phyloP scores from a whole-genome alignment of 92 coral and sea anemone species.

The Siderastrea siderea region DNA sequence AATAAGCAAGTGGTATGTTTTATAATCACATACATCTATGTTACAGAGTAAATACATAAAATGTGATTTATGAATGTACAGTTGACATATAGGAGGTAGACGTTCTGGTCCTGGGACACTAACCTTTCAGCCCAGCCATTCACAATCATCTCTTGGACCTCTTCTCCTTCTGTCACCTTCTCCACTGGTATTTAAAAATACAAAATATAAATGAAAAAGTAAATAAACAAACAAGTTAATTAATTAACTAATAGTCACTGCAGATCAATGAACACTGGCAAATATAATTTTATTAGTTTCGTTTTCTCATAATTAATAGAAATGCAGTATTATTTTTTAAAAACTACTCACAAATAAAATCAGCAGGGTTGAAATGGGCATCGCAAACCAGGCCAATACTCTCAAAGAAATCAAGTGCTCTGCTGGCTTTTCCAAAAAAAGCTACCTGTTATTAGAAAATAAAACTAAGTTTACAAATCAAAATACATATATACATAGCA shows the following conservation, averaged over 20 bases:
- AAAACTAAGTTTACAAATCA: background rate
- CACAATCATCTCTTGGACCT: constrained; percentile 77
- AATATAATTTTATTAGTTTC: too few species aligned
- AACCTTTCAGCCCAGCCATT: constrained; percentile 85
- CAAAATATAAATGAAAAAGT: background rate
- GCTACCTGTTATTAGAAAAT: constrained; percentile 73
- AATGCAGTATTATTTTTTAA: background rate
- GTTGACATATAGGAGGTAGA: too few species aligned
- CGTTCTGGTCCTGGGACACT: background rate
- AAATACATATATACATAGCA: background rate
- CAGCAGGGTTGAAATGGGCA: constrained; percentile 94
- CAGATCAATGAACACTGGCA: background rate
- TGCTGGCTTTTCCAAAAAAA: constrained; percentile 82
- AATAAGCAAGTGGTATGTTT: too few species aligned
- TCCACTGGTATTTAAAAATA: constrained; percentile 72
- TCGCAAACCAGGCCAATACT: constrained; percentile 82
- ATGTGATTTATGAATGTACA: too few species aligned
- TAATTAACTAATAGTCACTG: background rate
- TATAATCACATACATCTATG: too few species aligned
- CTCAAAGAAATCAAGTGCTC: constrained; percentile 84
- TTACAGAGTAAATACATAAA: too few species aligned
- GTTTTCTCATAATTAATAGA: background rate
- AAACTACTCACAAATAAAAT: constrained; percentile 87
- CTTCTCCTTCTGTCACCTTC: constrained; percentile 82
- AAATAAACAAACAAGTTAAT: background rate